Evolutionary conservation across 2,113 vertebrate genomes (phyloP).

Genomic region (Malurus alboscapulatus): DNA sequence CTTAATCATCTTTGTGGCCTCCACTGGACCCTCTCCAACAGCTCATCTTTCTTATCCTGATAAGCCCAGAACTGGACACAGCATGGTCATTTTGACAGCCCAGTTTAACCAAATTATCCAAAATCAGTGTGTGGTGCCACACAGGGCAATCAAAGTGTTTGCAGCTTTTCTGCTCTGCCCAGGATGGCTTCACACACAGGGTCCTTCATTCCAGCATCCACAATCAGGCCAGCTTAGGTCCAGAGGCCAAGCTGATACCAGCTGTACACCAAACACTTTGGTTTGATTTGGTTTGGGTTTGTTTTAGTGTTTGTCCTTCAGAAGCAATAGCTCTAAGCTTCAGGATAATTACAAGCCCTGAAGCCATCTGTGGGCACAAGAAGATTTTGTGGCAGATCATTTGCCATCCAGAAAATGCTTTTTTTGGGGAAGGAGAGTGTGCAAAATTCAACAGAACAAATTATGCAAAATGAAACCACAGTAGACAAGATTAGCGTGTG

Average conservation of each 20-base stretch:
- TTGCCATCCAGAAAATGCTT: not conserved
- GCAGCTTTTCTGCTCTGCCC: not conserved
- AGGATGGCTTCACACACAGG: not conserved
- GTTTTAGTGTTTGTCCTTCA: not conserved
- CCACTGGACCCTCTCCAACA: not conserved
- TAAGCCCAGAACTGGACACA: not conserved
- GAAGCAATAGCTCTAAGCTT: not conserved
- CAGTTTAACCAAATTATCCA: rapidly evolving
- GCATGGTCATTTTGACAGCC: rapidly evolving
- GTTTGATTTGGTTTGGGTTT: not conserved
- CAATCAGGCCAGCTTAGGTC: rapidly evolving
- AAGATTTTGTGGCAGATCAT: not conserved
- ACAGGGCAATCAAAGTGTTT: not conserved
- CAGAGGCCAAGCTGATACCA: not conserved
- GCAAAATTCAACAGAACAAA: not conserved
- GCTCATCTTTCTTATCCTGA: not conserved
- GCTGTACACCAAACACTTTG: rapidly evolving
- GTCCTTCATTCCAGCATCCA: not conserved
- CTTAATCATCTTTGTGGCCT: not conserved
- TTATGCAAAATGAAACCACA: not conserved
- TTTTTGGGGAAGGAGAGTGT: rapidly evolving
- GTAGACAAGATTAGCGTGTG: not conserved
- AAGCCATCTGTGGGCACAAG: not conserved
- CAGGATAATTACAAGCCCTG: not conserved
- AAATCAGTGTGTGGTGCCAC: rapidly evolving